Evolutionary conservation across 2,888 invertebrate species (phyloP).

Genomic region (Dorcus parallelipipedus): DNA sequence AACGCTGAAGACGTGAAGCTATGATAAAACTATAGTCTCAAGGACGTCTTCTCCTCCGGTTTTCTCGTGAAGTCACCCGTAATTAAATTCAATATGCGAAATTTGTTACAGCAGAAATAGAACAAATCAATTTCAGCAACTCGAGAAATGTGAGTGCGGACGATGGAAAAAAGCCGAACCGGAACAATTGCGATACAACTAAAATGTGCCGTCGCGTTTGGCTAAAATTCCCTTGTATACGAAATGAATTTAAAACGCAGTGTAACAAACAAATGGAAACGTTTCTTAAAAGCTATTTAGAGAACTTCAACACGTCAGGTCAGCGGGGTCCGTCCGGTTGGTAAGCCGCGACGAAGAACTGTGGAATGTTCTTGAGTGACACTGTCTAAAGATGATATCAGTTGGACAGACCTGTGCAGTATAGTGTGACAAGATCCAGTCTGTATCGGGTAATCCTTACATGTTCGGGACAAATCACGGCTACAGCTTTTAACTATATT

Average conservation of each 20-base stretch:
- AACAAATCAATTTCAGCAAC: too few relatives aligned
- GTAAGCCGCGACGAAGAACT: not conserved
- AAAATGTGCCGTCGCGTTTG: too few relatives aligned
- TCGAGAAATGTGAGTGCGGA: too few relatives aligned
- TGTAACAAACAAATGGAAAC: slow-evolving; percentile 3
- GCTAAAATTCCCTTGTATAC: too few relatives aligned
- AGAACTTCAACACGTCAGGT: slow-evolving; percentile 1
- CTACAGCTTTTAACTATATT: slow-evolving; percentile 5
- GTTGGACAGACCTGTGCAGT: slow-evolving; percentile 30
- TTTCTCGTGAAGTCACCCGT: too few relatives aligned
- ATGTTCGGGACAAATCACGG: slow-evolving; percentile 32
- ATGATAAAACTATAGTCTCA: too few relatives aligned
- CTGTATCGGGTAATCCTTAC: slow-evolving; percentile 33
- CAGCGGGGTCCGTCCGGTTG: not conserved
- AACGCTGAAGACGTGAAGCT: too few relatives aligned
- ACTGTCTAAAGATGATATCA: slow-evolving; percentile 32
- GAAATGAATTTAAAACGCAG: not conserved
- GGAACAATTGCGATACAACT: too few relatives aligned
- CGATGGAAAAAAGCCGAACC: too few relatives aligned
- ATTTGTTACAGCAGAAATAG: too few relatives aligned
- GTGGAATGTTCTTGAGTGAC: slow-evolving; percentile 26
- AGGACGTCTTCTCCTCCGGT: too few relatives aligned
- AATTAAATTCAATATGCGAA: too few relatives aligned
- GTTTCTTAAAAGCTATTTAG: slow-evolving; percentile 7
- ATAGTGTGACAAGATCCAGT: slow-evolving; percentile 32